These are phyloP conservation scores for Barypeithes pellucidus DNA, from an alignment of 2,888 invertebrate genomes.

Conservation along the genomic window DNA sequence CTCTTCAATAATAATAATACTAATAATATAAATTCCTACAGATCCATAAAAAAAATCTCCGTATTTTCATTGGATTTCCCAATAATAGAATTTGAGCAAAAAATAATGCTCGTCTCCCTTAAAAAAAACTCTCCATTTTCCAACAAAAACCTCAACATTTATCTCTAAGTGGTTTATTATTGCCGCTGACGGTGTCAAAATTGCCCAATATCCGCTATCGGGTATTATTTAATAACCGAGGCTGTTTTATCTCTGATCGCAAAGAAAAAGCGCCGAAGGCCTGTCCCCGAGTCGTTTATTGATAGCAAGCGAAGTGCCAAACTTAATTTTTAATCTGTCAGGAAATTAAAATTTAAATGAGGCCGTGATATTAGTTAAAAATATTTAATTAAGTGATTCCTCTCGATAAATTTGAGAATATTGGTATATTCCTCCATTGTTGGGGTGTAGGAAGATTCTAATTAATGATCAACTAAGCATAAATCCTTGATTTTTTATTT, in stretches of 20 bases:
- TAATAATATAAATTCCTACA: no score
- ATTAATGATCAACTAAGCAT: no score
- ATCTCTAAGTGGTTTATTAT: constrained; percentile 22
- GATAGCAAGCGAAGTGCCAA: neutral
- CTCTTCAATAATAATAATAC: no score
- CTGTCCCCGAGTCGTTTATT: neutral
- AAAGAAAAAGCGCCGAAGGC: neutral
- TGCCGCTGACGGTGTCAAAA: constrained; percentile 24
- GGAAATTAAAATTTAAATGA: constrained; percentile 1
- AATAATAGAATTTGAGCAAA: no score
- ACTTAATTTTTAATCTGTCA: constrained; percentile 14
- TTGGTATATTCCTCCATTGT: no score
- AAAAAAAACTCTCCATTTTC: neutral
- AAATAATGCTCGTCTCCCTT: neutral
- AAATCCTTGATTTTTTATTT: no score
- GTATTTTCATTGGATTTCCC: no score
- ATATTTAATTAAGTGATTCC: no score
- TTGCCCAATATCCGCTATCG: constrained; percentile 42
- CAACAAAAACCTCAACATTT: neutral
- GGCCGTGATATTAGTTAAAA: no score
- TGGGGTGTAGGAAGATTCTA: no score
- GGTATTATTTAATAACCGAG: constrained; percentile 20
- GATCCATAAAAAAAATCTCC: no score
- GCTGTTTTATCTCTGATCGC: constrained; percentile 17
- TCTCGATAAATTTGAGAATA: no score